A percentile compares a stretch with the other conserved stretches of the same genome.
Evolutionary conservation across 2,113 vertebrate genomes (phyloP).

Genomic region (Atrichornis clamosus): DNA sequence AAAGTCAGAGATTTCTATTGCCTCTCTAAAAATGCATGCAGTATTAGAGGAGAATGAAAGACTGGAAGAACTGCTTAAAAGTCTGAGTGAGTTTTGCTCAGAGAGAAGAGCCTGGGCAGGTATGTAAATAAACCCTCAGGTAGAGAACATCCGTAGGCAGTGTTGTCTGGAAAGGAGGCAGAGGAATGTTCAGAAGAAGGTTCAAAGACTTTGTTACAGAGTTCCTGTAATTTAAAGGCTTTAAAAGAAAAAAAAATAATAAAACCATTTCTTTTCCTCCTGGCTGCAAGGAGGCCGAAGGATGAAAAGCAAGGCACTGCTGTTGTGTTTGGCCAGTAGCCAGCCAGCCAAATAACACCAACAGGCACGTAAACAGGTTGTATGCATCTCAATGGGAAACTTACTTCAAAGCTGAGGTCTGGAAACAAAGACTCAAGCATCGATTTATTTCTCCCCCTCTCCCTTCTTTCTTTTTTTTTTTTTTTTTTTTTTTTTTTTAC

Average conservation of each 20-base stretch:
- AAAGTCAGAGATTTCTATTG: neutral
- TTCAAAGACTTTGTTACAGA: neutral
- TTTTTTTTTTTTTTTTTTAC: no score
- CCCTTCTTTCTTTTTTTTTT: accelerated
- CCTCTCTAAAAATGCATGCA: neutral
- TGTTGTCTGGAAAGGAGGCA: neutral
- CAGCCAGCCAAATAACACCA: neutral
- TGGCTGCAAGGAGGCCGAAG: neutral
- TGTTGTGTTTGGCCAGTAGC: constrained; percentile 22
- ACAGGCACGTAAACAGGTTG: neutral
- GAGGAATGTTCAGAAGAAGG: neutral
- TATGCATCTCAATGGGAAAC: neutral
- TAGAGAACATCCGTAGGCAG: neutral
- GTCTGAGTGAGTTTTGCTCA: neutral
- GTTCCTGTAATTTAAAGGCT: neutral
- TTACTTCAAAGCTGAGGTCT: neutral
- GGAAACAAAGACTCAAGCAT: neutral
- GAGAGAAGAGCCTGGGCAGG: neutral
- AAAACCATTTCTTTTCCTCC: neutral
- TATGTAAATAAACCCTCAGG: neutral
- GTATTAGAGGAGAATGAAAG: neutral
- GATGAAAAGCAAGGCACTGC: neutral
- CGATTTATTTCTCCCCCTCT: neutral
- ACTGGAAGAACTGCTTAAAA: neutral
- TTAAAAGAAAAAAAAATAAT: neutral